These are phyloP conservation scores for Tachypleus tridentatus DNA, from an alignment of 1,140 invertebrate genomes.

Conservation along the genomic window DNA sequence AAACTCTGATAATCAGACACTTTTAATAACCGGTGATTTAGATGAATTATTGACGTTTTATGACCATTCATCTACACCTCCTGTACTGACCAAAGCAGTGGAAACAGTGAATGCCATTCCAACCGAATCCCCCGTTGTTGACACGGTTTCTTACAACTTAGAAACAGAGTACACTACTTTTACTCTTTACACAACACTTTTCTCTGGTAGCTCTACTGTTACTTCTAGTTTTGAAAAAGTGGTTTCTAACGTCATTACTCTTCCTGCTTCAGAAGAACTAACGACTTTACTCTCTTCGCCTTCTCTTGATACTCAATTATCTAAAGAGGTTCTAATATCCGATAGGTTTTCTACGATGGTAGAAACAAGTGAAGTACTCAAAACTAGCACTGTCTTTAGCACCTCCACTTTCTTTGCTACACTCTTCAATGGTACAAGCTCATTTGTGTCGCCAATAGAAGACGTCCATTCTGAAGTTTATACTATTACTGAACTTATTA, in stretches of 20 bases:
- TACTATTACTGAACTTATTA: conserved; percentile 21
- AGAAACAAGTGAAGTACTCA: conserved; percentile 23
- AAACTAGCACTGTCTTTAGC: conserved; percentile 20
- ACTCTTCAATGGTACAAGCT: conserved; percentile 24
- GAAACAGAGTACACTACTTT: conserved; percentile 27
- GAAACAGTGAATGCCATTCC: not conserved
- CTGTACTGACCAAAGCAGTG: conserved; percentile 23
- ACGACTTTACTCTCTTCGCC: not conserved
- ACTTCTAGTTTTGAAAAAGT: conserved; percentile 68
- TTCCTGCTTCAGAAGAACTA: conserved; percentile 13
- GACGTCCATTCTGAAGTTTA: conserved; percentile 24
- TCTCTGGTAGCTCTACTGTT: conserved; percentile 62
- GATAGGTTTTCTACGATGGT: conserved; percentile 1
- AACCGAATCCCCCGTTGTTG: not conserved
- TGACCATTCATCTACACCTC: conserved; percentile 25
- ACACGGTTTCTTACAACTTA: conserved; percentile 17
- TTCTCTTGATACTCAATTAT: not conserved
- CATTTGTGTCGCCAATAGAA: conserved; percentile 26
- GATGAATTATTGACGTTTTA: conserved; percentile 15
- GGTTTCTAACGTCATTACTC: conserved; percentile 34
- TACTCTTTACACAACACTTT: conserved; percentile 80
- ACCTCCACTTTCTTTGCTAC: conserved; percentile 27
- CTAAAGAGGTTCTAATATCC: not conserved
- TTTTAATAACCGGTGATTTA: too few species aligned
- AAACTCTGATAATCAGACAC: conserved; percentile 6